phyloP scores from a whole-genome alignment of 2,888 invertebrate genomes.

The Metacarcinus magister region DNA sequence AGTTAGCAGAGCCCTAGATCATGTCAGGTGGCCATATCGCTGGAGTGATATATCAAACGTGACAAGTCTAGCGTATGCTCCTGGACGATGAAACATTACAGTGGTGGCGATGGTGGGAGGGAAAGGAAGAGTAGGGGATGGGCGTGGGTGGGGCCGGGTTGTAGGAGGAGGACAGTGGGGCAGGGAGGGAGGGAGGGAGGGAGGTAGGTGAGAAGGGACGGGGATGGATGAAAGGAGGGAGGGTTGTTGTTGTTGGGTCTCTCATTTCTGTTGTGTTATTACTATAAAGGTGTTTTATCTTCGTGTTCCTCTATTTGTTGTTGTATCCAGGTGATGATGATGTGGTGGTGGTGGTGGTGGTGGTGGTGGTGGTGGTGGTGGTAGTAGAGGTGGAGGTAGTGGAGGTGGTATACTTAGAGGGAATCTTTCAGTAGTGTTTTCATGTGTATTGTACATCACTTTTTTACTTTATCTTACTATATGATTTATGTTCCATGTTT shows the following conservation, averaged over 20 bases:
- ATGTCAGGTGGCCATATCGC: slow-evolving; percentile 70
- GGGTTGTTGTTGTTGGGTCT: neutral
- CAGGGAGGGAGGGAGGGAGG: neutral
- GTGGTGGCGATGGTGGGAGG: neutral
- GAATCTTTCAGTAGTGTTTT: neutral
- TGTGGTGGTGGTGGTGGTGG: too few species aligned
- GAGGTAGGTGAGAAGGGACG: neutral
- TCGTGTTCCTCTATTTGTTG: neutral
- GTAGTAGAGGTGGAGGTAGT: neutral
- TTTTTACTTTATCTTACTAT: neutral
- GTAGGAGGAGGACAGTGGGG: neutral
- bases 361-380: neutral
- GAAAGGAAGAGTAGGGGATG: neutral
- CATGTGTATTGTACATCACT: too few species aligned
- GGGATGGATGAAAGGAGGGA: neutral
- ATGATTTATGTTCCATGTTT: neutral
- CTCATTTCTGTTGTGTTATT: neutral
- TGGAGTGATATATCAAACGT: slow-evolving; percentile 73
- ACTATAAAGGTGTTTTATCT: slow-evolving; percentile 35
- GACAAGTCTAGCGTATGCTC: slow-evolving; percentile 72
- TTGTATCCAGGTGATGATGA: too few species aligned
- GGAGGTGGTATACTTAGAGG: neutral
- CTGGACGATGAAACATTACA: slow-evolving; percentile 68
- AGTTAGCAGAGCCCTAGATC: slow-evolving; percentile 75
- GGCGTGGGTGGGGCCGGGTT: neutral